phyloP scores from a whole-genome alignment of 2,113 vertebrate species.

The Isurus oxyrinchus region DNA sequence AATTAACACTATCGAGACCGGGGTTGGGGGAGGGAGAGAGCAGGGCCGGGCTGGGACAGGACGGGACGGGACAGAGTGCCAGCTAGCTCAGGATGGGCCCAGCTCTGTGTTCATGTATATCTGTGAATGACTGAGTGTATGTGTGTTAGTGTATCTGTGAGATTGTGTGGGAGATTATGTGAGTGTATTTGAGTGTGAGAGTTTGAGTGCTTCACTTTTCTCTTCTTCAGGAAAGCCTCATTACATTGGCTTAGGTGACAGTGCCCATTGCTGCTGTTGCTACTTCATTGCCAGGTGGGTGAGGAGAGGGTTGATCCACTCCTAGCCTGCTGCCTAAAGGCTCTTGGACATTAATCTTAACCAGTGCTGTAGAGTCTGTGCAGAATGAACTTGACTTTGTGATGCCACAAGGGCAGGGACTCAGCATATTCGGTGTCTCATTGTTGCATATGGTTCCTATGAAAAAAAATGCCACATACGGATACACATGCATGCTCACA shows the following conservation, averaged over 20 bases:
- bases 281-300: background rate
- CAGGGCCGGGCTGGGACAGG: background rate
- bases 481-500: background rate
- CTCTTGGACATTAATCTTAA: background rate
- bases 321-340: background rate
- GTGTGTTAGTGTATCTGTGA: background rate
- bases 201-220: background rate
- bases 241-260: background rate
- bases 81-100: background rate
- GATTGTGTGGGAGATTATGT: background rate
- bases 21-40: conserved; percentile 40
- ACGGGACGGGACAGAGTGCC: background rate
- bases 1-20: conserved; percentile 65
- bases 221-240: background rate
- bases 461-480: background rate
- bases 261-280: background rate
- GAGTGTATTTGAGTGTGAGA: background rate
- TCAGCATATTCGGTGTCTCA: background rate
- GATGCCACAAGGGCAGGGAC: no score
- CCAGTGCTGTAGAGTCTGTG: background rate
- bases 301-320: background rate
- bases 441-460: background rate
- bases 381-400: background rate
- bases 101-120: background rate
- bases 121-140: background rate